Conservation (phyloP, 53 echinoderm and acorn worm genomes). For the Crossaster papposus region DNA sequence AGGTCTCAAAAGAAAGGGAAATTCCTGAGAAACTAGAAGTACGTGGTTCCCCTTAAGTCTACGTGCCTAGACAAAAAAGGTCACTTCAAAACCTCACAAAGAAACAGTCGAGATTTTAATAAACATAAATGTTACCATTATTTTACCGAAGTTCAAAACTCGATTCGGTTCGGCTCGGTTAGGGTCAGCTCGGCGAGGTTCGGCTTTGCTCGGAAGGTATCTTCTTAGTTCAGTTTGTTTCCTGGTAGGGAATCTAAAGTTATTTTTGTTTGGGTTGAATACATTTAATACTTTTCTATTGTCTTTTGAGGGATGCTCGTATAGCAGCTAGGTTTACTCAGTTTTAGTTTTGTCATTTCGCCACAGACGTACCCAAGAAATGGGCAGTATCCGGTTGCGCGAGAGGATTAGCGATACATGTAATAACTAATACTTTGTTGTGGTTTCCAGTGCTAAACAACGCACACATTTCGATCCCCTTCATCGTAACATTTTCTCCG, state of each 20-base stretch:
- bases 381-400: background rate
- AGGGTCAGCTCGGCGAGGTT: background rate
- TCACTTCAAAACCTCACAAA: background rate
- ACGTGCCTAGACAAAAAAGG: background rate
- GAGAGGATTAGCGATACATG: background rate
- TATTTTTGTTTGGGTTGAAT: no score
- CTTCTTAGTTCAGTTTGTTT: background rate
- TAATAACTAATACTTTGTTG: background rate
- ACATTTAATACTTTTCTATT: no score
- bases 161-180: background rate
- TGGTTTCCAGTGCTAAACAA: background rate
- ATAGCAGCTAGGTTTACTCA: background rate
- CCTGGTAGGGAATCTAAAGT: no score
- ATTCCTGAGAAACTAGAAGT: background rate
- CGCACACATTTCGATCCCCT: background rate
- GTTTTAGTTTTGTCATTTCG: background rate
- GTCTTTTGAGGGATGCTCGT: no score
- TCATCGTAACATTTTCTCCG: background rate
- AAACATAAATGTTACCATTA: no score
- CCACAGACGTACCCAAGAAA: background rate
- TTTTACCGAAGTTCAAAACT: no score
- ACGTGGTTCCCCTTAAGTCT: background rate
- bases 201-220: background rate
- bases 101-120: background rate
- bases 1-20: background rate